A percentile compares a stretch with the other conserved stretches of the same genome.
phyloP scores from a whole-genome alignment of 2,113 vertebrate species.

The Axis porcinus region DNA sequence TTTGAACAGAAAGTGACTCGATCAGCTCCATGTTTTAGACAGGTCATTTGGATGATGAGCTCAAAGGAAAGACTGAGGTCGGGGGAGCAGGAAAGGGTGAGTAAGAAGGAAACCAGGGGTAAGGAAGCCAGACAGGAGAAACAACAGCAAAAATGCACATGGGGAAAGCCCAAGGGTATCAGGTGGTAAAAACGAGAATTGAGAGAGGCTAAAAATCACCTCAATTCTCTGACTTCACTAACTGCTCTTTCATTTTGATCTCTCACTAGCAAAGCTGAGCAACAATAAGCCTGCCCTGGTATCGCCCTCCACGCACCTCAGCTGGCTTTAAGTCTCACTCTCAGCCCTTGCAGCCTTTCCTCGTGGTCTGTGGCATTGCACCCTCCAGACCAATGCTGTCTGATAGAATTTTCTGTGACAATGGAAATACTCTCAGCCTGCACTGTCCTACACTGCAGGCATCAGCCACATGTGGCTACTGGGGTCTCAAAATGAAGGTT shows the following conservation, averaged over 20 bases:
- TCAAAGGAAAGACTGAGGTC: not conserved
- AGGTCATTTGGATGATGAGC: not conserved
- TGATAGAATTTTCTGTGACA: not conserved
- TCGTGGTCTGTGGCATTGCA: fast-evolving
- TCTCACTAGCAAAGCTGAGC: not conserved
- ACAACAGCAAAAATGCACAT: not conserved
- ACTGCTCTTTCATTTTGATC: not conserved
- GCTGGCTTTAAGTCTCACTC: not conserved
- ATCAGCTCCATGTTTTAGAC: not conserved
- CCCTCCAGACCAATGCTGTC: not conserved
- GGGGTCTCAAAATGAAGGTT: not conserved
- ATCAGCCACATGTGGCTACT: not conserved
- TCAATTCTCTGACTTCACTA: not conserved
- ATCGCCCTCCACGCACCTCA: not conserved
- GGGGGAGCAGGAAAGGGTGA: not conserved
- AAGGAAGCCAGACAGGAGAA: not conserved
- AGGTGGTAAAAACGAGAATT: not conserved
- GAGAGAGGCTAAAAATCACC: not conserved
- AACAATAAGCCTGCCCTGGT: not conserved
- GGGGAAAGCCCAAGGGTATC: not conserved
- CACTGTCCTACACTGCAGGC: not conserved
- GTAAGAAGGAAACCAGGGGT: not conserved
- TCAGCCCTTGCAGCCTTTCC: not conserved
- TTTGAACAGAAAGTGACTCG: not conserved
- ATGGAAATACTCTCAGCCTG: not conserved